Evolutionary conservation across 1,140 invertebrate species (phyloP), one percentile per base, ranked within the genome.

Genomic region (Anastatus disparis): DNA sequence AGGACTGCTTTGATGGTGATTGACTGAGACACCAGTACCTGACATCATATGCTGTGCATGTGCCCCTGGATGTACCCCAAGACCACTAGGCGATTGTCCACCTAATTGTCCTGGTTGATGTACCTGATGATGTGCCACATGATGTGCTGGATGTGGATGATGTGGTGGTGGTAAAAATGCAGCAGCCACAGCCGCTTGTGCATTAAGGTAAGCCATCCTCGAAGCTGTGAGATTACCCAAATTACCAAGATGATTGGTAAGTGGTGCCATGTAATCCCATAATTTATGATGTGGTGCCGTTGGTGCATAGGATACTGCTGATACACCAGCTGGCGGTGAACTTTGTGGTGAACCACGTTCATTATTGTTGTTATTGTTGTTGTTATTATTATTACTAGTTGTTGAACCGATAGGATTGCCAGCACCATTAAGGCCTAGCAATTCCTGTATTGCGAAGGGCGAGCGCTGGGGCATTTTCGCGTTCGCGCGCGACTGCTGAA

Each of bases 401-500:
- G 59, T 10, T 22, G 38, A 27, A 56, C 61, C 69, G 22, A 67
- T 62, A 38, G 63, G 70, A 24, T 72, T 72, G 20, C 70, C 70
- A 20, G 70, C 63, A 15, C 83, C 84, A 50, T 91, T 91, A 40
- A 96, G 84, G 1, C 94, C 94, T 76, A 96, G 87, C 74, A 96
- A 88, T 87, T 97, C 94, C 84, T 97, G 94, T 80, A 96, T 96
- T 74, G 93, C 95, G 86, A 96, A 97, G 17, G 94, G 94, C 73
- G 93, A 95, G 75, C 94, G 88, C 84, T 95, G 94, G 73, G 93
- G 93, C 88, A 93, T 90, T 56, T 84, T 84, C 56, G 74, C 63
- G 48, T 71, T 58, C 53, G 69, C 56, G 59, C 68, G 68, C 67
- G 46, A 53, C 65, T 68, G 65, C 58, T 70, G 68, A 12, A 35